phyloP scores from a whole-genome alignment of 2,113 vertebrate species.

The Percopsis transmontana region DNA sequence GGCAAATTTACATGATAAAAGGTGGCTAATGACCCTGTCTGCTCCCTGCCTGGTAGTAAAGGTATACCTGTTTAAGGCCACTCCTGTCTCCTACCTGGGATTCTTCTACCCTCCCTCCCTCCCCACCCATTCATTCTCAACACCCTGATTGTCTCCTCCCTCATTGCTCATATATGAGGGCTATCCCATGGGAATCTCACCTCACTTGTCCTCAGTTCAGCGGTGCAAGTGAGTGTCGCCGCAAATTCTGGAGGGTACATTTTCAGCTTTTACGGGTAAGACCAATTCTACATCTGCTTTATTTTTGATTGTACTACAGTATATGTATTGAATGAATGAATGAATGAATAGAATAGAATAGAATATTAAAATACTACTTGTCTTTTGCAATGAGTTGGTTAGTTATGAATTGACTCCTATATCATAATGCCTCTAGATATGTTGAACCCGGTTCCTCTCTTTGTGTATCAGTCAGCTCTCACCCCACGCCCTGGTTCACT shows the following conservation, averaged over 20 bases:
- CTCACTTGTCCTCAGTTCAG: conserved; percentile 24
- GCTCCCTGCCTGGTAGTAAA: conserved; percentile 24
- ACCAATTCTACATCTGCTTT: background rate
- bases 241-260: conserved; percentile 21
- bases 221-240: background rate
- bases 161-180: conserved; percentile 53
- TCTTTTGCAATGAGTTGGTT: background rate
- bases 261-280: conserved; percentile 49
- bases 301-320: background rate
- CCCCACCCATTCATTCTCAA: too few relatives aligned
- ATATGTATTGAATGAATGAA: background rate
- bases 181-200: conserved; percentile 27
- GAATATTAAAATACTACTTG: background rate
- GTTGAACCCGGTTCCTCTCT: too few relatives aligned
- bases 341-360: too few relatives aligned
- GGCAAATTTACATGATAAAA: too few relatives aligned
- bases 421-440: too few relatives aligned
- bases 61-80: conserved; percentile 47
- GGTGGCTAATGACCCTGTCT: too few relatives aligned
- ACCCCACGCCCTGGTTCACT: background rate
- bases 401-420: background rate
- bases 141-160: conserved; percentile 60
- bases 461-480: too few relatives aligned
- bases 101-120: conserved; percentile 32
- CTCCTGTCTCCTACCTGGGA: conserved; percentile 55